Evolutionary conservation across 2,797 vertebrate species (phyloP).

Genomic region (Halcyon smyrnensis): DNA sequence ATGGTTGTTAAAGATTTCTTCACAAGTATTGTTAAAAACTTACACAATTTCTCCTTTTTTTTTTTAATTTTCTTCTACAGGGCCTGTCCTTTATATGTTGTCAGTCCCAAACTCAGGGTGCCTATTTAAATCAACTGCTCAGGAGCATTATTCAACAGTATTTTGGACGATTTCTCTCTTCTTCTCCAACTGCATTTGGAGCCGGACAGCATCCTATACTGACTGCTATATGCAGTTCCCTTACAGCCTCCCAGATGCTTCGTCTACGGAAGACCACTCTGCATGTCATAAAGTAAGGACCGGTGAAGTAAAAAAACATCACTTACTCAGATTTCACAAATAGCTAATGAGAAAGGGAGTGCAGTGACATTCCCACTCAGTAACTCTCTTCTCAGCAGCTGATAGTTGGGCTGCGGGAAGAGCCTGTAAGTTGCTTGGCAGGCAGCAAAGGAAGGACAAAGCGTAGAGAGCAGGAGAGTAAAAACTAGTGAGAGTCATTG

Average conservation of each 20-base stretch:
- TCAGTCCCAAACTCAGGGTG: slow-evolving; percentile 86
- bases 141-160: slow-evolving; percentile 87
- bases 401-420: not conserved
- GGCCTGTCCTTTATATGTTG: slow-evolving; percentile 88
- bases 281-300: slow-evolving; percentile 86
- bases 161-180: slow-evolving; percentile 90
- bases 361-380: not conserved
- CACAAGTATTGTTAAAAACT: not conserved
- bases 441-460: not conserved
- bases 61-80: slow-evolving; percentile 68
- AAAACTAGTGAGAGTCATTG: not conserved
- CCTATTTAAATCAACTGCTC: slow-evolving; percentile 90
- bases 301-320: not conserved
- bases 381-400: not conserved
- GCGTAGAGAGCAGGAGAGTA: not conserved
- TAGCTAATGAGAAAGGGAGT: not conserved
- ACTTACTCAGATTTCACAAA: not conserved
- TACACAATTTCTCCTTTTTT: not conserved
- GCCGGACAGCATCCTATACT: slow-evolving; percentile 89
- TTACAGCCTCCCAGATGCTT: slow-evolving; percentile 65
- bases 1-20: not conserved
- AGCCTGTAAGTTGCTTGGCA: not conserved
- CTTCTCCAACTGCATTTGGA: slow-evolving; percentile 73
- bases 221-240: slow-evolving; percentile 82
- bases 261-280: slow-evolving; percentile 83